Evolutionary conservation across 2,113 vertebrate species (phyloP), one percentile per base, ranked within the genome.

Genomic region (Cinclus mexicanus): DNA sequence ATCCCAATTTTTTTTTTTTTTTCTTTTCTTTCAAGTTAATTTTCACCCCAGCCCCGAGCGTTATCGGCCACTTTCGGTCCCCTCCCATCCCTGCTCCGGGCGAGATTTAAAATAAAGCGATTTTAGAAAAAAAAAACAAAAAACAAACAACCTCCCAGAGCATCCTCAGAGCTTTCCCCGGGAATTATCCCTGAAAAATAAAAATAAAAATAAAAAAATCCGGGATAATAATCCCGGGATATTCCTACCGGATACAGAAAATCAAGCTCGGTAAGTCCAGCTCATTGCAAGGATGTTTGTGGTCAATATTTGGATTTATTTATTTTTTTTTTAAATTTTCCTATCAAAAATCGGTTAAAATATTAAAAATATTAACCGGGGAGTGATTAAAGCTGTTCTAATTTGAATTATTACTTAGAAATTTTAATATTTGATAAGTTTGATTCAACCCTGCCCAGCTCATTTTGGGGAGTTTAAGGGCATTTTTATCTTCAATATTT

Each of bases 341-440:
- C 12, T 5, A 24, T 24, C 23, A 49, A 7, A 49, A 49, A 49
- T 49, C 22, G 2, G 47, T 49, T 49, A 49, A 49, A 37, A 56
- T 10, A 31, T n/a, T 12, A 20, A 1, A 1, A 2, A 22, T 33
- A 29, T 2, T 14, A 49, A 26, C 0, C 0, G 0, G 13, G 10
- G 22, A 29, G 4, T 5, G 23, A 14, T 67, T 31, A 1, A 28
- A 50, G 44, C 33, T 77, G 5, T 60, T 79, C 0, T 3, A 8
- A 10, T 80, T 20, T 14, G 33, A 50, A 7, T 37, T 70, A 47
- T 47, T 47, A 24, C 24, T 49, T 49, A 15, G 49, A 26, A 50
- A 50, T 50, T 50, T 26, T 9, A 50, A 50, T 50, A 50, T 26
- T 50, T 50, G 25, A 50, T 26, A 14, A 6, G 14, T 5, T 50